phyloP scores from a whole-genome alignment of 2,113 vertebrate species.

The Nerophis lumbriciformis region DNA sequence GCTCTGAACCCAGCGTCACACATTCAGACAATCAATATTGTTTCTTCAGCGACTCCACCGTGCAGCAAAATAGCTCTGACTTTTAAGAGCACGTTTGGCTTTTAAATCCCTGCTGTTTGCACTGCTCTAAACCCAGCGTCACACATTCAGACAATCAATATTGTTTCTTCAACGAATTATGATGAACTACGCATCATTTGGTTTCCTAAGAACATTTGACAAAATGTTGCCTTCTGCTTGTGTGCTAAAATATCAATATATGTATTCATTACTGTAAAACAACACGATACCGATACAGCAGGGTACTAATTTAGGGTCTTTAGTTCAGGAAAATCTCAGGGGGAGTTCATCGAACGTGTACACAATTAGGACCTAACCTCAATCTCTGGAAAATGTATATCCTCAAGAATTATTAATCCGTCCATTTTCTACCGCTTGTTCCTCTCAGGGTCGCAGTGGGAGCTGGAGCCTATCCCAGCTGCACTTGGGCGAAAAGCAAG shows the following conservation, averaged over 20 bases:
- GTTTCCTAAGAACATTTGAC: neutral
- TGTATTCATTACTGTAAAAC: too few relatives aligned
- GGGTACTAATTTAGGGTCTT: neutral
- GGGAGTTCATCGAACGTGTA: neutral
- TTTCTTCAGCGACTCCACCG: neutral
- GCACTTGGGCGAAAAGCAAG: too few relatives aligned
- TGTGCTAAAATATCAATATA: neutral
- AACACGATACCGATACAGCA: too few relatives aligned
- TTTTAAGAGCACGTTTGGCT: conserved; percentile 7
- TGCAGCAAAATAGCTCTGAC: too few relatives aligned
- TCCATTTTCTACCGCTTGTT: too few relatives aligned
- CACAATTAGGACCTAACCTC: neutral
- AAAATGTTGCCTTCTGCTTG: neutral
- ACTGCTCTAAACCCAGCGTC: conserved; percentile 22
- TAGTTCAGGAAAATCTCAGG: neutral
- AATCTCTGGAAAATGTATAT: too few relatives aligned
- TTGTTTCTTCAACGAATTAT: conserved; percentile 16
- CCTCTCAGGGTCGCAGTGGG: too few relatives aligned
- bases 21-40: conserved; percentile 13
- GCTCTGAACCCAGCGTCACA: conserved; percentile 14
- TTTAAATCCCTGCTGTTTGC: conserved; percentile 44
- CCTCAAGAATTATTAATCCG: too few relatives aligned
- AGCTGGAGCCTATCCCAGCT: too few relatives aligned
- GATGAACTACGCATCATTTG: conserved; percentile 1
- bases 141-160: conserved; percentile 14